Base-by-base conservation (phyloP, 2,888 invertebrate species). In the Tinea pellionella region DNA sequence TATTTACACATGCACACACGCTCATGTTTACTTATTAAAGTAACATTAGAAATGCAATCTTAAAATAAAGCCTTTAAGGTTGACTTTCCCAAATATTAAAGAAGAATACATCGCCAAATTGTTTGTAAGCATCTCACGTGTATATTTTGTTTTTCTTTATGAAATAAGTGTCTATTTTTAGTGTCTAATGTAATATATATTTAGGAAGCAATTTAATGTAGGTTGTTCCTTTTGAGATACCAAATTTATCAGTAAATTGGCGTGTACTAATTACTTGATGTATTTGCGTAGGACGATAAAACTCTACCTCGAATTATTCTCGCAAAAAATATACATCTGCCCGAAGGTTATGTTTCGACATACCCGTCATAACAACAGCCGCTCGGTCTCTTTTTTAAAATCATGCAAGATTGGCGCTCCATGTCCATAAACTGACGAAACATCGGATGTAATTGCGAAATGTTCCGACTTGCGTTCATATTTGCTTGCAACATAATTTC, bases 401-500 rank as follows among this genome's bases (percentile, higher is more conserved):
- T 37, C 37, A 37, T 12, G 37, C 37, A 37, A 37, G 37, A 37
- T 37, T 37, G 37, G n/a, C 37, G 3, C 37, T n/a, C 37, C 37
- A n/a, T 37, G 37, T 37, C 37, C 37, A 37, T 37, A 37, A 12
- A 37, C 37, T 37, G 37, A 37, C 37, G 37, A 37, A 37, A 37
- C 37, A 37, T 37, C 37, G 37, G 37, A 37, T 37, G 53, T 24
- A 32, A 19, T 57, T 57, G 57, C 32, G 32, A 57, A 57, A 57
- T 57, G 6, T 55, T 24, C 19, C 55, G 55, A 55, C 55, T 55
- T 1, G 18, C 11, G 55, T 55, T n/a, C 19, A 55, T 19, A 19
- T 55, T 24, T 29, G n/a, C 32, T 57, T 57, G 57, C 57, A n/a
- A 24, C 57, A 57, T 29, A 57, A 57, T 57, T 57, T 57, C 57